Conservation (phyloP, 2,888 invertebrate genomes). For the Dorcus parallelipipedus region DNA sequence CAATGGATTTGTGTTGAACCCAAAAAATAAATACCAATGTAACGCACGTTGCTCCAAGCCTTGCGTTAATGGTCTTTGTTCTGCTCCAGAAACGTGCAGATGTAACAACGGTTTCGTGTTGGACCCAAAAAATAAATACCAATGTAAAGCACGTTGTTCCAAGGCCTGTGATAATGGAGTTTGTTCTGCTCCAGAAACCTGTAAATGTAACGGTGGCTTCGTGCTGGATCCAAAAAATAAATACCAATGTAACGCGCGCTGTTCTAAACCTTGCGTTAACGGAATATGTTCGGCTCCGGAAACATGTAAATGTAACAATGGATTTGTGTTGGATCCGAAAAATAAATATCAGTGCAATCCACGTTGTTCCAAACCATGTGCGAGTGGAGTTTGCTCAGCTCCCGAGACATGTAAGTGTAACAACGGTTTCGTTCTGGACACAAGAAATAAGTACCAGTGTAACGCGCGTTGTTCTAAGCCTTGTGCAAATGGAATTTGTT, state of each 20-base stretch:
- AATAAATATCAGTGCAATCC: slow-evolving; percentile 22
- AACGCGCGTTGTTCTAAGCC: slow-evolving; percentile 31
- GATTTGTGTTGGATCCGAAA: slow-evolving; percentile 8
- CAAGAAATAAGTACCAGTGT: slow-evolving; percentile 26
- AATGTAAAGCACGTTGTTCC: slow-evolving; percentile 20
- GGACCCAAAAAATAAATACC: slow-evolving; percentile 15
- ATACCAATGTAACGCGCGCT: slow-evolving; percentile 31
- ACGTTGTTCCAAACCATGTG: slow-evolving; percentile 14
- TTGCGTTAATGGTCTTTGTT: slow-evolving; percentile 23
- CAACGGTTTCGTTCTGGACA: slow-evolving; percentile 25
- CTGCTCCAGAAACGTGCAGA: slow-evolving; percentile 18
- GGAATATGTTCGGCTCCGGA: slow-evolving; percentile 29
- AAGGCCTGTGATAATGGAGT: slow-evolving; percentile 19
- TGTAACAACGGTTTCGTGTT: slow-evolving; percentile 19
- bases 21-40: slow-evolving; percentile 18
- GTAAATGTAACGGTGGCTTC: slow-evolving; percentile 19
- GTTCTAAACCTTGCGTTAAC: slow-evolving; percentile 25
- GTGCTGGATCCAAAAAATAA: slow-evolving; percentile 11
- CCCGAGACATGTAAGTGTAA: slow-evolving; percentile 27
- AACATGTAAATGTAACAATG: slow-evolving; percentile 18
- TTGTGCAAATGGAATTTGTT: slow-evolving; percentile 44
- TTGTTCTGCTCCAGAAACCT: slow-evolving; percentile 20
- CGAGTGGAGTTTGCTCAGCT: slow-evolving; percentile 20
- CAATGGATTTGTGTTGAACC: slow-evolving; percentile 12
- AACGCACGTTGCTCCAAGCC: slow-evolving; percentile 17